A percentile compares a stretch with the other conserved stretches of the same genome.
These are phyloP conservation scores for Empis livida DNA, from an alignment of 2,888 invertebrate genomes.

Conservation along the genomic window DNA sequence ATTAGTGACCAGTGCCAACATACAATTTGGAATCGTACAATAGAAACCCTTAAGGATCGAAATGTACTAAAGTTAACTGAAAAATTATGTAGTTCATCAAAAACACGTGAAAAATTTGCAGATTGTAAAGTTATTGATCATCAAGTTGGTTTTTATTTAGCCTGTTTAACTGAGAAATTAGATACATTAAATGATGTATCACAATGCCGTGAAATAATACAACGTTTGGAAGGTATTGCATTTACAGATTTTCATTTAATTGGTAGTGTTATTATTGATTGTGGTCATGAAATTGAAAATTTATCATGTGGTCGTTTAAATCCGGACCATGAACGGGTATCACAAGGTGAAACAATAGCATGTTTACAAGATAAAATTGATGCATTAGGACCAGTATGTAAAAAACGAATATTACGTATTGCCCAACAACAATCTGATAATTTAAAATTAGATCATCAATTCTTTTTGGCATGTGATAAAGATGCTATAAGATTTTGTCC, in stretches of 20 bases:
- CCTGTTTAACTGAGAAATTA: conserved; percentile 52
- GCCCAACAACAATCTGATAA: conserved; percentile 84
- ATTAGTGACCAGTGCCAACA: conserved; percentile 41
- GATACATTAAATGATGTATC: conserved; percentile 40
- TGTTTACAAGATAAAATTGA: conserved; percentile 65
- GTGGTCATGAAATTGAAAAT: conserved; percentile 57
- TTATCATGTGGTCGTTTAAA: conserved; percentile 68
- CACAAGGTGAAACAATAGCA: conserved; percentile 70
- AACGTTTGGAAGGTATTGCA: conserved; percentile 42
- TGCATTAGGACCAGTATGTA: conserved; percentile 52
- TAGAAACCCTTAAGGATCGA: conserved; percentile 46
- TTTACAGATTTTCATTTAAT: conserved; percentile 85
- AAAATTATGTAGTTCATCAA: conserved; percentile 39
- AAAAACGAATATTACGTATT: conserved; percentile 64
- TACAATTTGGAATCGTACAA: conserved; percentile 46
- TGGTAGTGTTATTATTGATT: conserved; percentile 65
- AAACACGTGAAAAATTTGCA: conserved; percentile 25
- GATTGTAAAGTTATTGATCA: conserved; percentile 25
- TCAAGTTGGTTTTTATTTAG: conserved; percentile 38
- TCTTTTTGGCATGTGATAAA: conserved; percentile 78
- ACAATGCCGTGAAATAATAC: conserved; percentile 46
- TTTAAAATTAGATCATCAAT: conserved; percentile 73
- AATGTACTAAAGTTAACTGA: conserved; percentile 45
- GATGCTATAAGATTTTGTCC: conserved; percentile 71
- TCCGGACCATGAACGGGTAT: conserved; percentile 40